These are phyloP conservation scores for Oxytorus armatus DNA, from an alignment of 2,888 invertebrate species.

Conservation along the genomic window DNA sequence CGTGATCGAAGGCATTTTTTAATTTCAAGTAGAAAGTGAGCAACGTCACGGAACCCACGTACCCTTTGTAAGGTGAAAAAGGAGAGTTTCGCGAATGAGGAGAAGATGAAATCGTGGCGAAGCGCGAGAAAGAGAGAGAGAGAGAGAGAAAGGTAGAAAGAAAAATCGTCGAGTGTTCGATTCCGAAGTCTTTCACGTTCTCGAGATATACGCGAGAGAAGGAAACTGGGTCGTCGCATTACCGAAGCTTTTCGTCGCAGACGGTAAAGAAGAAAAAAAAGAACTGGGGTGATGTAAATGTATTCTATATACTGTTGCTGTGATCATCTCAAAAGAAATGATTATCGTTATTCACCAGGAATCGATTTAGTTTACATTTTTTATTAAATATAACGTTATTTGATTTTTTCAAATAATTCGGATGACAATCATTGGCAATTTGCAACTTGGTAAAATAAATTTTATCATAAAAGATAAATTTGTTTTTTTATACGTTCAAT, in stretches of 20 bases:
- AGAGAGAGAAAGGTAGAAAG: no score
- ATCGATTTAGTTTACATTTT: constrained; percentile 1
- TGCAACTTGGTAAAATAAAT: not conserved
- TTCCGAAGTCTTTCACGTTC: constrained; percentile 60
- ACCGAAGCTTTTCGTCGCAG: constrained; percentile 37
- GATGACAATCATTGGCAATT: not conserved
- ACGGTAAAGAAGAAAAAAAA: constrained; percentile 13
- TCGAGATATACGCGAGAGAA: constrained; percentile 30
- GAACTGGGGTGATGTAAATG: constrained; percentile 32
- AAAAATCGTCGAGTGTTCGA: constrained; percentile 55
- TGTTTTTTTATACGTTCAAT: not conserved
- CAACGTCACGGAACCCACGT: constrained; percentile 3
- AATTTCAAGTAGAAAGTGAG: constrained; percentile 51
- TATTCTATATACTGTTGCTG: constrained; percentile 21
- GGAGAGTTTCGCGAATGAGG: constrained; percentile 16
- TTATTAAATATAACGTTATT: not conserved
- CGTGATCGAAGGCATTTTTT: constrained; percentile 62
- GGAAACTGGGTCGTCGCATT: constrained; percentile 64
- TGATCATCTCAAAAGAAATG: constrained; percentile 9
- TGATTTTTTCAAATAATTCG: not conserved
- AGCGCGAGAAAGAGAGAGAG: no score
- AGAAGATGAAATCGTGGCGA: constrained; percentile 52
- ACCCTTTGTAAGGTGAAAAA: constrained; percentile 41
- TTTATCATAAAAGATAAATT: not conserved
- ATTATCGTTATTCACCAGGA: not conserved